A percentile compares a stretch with the other conserved stretches of the same genome.
Evolutionary conservation across 2,113 vertebrate species (phyloP).

Genomic region (Odocoileus hemionus): DNA sequence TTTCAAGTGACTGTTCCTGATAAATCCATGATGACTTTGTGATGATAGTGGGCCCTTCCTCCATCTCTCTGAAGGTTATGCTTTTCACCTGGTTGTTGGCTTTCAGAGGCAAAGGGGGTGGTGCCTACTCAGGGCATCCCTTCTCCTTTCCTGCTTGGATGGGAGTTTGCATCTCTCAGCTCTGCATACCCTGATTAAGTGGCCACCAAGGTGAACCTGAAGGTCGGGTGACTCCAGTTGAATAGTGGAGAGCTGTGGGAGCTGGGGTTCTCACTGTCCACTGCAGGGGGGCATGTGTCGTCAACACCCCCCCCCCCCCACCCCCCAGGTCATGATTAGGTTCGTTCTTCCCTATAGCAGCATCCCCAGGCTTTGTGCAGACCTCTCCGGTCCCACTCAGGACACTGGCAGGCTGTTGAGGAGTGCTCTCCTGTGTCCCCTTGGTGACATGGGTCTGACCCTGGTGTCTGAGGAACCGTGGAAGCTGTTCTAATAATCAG

Average conservation of each 20-base stretch:
- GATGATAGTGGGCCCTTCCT: not conserved
- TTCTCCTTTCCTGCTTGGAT: not conserved
- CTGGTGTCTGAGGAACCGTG: not conserved
- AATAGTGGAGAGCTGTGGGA: rapidly evolving
- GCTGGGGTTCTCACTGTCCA: not conserved
- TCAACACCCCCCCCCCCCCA: rapidly evolving
- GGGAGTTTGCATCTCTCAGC: not conserved
- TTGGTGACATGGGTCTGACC: not conserved
- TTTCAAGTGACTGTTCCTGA: not conserved
- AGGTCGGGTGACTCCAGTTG: not conserved
- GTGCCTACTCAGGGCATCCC: not conserved
- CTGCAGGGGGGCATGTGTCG: not conserved
- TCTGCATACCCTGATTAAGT: not conserved
- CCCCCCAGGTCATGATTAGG: not conserved
- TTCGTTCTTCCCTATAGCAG: not conserved
- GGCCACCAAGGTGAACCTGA: not conserved
- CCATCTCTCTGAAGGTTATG: not conserved
- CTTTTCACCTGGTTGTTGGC: not conserved
- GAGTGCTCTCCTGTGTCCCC: rapidly evolving
- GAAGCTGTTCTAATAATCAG: not conserved
- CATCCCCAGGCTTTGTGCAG: not conserved
- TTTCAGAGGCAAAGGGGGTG: not conserved
- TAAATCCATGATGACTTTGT: not conserved
- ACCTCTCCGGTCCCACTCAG: not conserved
- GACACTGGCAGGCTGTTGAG: not conserved